Conservation (phyloP, 2,888 invertebrate species). For the Cheilosia variabilis region DNA sequence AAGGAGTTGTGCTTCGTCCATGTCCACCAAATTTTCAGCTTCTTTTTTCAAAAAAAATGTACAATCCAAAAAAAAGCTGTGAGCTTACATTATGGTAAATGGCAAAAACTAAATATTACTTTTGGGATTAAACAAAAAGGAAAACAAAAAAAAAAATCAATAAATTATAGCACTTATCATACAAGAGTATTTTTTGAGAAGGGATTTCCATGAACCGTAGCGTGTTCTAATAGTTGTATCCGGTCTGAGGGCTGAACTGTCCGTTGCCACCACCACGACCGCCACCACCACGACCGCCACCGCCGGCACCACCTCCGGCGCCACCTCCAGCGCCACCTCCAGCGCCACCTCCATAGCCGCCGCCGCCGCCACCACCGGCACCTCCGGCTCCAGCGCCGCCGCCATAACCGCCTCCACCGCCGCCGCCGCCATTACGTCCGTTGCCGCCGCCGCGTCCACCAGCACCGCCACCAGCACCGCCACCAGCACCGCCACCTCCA, state of each 20-base stretch:
- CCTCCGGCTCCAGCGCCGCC: constrained; percentile 63
- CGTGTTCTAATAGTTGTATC: constrained; percentile 83
- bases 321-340: constrained; percentile 56
- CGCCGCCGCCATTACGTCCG: constrained; percentile 68
- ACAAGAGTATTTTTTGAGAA: constrained; percentile 54
- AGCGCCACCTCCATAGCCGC: constrained; percentile 77
- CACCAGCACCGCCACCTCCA: constrained; percentile 76
- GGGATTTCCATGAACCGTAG: constrained; percentile 36
- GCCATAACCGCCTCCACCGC: constrained; percentile 52
- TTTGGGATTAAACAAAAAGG: constrained; percentile 39
- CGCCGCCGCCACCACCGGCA: constrained; percentile 72
- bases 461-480: constrained; percentile 76
- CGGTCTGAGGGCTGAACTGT: constrained; percentile 83
- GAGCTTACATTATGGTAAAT: constrained; percentile 59
- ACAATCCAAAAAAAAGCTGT: constrained; percentile 15
- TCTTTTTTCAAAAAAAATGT: constrained; percentile 12
- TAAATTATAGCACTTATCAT: constrained; percentile 75
- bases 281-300: constrained; percentile 63
- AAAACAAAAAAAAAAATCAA: constrained; percentile 45
- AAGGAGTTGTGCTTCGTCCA: constrained; percentile 45
- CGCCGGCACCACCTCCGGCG: constrained; percentile 44
- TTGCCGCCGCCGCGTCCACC: constrained; percentile 74
- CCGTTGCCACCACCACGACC: constrained; percentile 81
- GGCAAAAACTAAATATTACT: constrained; percentile 59
- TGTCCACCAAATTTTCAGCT: constrained; percentile 1